Evolutionary conservation across 2,888 invertebrate species (phyloP).

Genomic region (Lypha dubia): DNA sequence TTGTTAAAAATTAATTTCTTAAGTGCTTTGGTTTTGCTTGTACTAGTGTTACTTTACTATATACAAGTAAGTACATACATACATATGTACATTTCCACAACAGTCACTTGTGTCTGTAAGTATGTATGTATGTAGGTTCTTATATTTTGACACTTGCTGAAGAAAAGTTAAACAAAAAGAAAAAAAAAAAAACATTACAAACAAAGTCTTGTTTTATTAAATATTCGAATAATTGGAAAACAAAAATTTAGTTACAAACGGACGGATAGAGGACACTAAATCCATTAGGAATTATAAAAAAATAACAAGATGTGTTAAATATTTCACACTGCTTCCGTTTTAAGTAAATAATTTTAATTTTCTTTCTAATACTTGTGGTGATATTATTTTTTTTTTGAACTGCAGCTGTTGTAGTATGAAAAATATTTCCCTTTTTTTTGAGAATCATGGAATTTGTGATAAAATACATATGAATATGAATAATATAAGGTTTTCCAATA

Average conservation of each 20-base stretch:
- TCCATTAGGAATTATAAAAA: slow-evolving; percentile 11
- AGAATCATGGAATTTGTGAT: too few species aligned
- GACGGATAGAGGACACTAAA: not conserved
- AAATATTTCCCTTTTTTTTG: too few species aligned
- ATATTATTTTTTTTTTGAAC: not conserved
- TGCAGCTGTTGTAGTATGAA: not conserved
- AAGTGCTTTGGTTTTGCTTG: slow-evolving; percentile 67
- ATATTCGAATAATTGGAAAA: slow-evolving; percentile 19
- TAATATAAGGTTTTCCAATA: too few species aligned
- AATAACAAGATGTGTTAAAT: slow-evolving; percentile 10
- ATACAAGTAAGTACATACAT: not conserved
- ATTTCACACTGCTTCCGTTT: slow-evolving; percentile 23
- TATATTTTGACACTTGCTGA: slow-evolving; percentile 11
- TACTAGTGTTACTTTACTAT: slow-evolving; percentile 8
- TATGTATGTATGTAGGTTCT: not conserved
- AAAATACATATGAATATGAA: too few species aligned
- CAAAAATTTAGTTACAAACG: slow-evolving; percentile 5
- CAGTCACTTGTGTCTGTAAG: not conserved
- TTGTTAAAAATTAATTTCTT: slow-evolving; percentile 70
- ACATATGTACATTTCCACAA: slow-evolving; percentile 15
- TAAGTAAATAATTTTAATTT: not conserved
- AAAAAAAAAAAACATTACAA: not conserved
- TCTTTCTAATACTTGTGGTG: not conserved
- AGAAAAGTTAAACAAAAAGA: too few species aligned
- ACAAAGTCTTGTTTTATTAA: not conserved